These are phyloP conservation scores for Spheniscus mendiculus DNA, from an alignment of 2,113 vertebrate genomes.

Conservation along the genomic window DNA sequence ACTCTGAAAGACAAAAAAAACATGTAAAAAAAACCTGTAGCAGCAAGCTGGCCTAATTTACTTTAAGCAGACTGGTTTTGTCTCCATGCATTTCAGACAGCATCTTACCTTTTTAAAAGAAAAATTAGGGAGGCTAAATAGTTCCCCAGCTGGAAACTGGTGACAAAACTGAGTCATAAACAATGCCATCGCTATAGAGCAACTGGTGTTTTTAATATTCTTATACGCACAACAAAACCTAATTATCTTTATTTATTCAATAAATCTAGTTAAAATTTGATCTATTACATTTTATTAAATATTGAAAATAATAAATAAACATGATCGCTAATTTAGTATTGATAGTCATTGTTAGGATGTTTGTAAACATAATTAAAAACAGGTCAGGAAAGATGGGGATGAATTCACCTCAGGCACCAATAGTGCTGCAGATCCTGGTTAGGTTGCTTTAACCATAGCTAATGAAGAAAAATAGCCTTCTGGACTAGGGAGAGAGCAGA, in stretches of 20 bases:
- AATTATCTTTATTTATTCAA: constrained; percentile 62
- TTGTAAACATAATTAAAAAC: constrained; percentile 43
- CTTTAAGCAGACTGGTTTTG: background rate
- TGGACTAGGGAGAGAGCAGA: background rate
- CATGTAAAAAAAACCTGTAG: background rate
- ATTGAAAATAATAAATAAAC: constrained; percentile 72
- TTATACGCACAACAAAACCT: constrained; percentile 46
- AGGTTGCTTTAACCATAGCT: background rate
- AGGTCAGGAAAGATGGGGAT: background rate
- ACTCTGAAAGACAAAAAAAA: background rate
- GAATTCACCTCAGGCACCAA: background rate
- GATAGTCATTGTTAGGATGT: constrained; percentile 46
- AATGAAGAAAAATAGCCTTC: background rate
- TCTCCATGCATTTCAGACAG: background rate
- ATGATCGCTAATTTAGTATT: constrained; percentile 59
- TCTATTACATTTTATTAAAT: constrained; percentile 75
- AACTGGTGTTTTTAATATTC: constrained; percentile 56
- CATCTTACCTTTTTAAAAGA: background rate
- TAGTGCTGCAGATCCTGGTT: background rate
- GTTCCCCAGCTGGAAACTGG: background rate
- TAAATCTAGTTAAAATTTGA: constrained; percentile 65
- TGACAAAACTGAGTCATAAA: constrained; percentile 20
- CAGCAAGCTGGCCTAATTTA: background rate
- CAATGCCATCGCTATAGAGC: background rate
- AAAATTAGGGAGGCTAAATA: background rate